Percentiles rank a stretch among this genome's conserved stretches.
These are phyloP conservation scores for Platycercus adscitus DNA, from an alignment of 2,113 vertebrate species.

Conservation along the genomic window DNA sequence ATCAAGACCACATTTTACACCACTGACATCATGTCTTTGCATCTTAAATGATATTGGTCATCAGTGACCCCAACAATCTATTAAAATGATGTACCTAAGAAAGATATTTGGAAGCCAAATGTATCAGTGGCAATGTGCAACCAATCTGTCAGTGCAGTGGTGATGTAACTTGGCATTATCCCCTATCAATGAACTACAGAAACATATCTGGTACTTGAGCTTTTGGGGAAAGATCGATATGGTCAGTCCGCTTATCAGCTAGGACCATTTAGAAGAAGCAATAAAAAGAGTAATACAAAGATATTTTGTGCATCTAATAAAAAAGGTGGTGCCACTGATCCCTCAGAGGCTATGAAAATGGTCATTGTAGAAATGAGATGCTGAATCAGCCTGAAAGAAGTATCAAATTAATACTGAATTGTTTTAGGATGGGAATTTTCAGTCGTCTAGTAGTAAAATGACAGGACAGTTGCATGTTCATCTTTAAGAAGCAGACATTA, in stretches of 20 bases:
- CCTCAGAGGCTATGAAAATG: neutral
- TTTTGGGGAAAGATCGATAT: slow-evolving; percentile 45
- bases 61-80: neutral
- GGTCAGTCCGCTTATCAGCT: neutral
- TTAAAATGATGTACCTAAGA: slow-evolving; percentile 47
- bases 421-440: neutral
- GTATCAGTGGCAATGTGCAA: slow-evolving; percentile 5
- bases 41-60: slow-evolving; percentile 22
- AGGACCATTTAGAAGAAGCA: slow-evolving; percentile 14
- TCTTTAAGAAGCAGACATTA: neutral
- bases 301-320: neutral
- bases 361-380: slow-evolving; percentile 11
- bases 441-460: neutral
- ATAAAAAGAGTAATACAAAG: slow-evolving; percentile 1
- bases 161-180: slow-evolving; percentile 52
- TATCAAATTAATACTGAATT: neutral
- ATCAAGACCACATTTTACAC: slow-evolving; percentile 31
- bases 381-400: slow-evolving; percentile 33
- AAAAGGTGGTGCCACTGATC: slow-evolving; percentile 17
- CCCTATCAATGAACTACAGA: slow-evolving; percentile 22
- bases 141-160: slow-evolving; percentile 32
- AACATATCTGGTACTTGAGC: slow-evolving; percentile 11
- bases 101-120: slow-evolving; percentile 50
- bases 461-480: neutral
- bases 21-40: slow-evolving; percentile 48